Evolutionary conservation across 2,888 invertebrate species (phyloP).

Genomic region (Ptilodon capucinus): DNA sequence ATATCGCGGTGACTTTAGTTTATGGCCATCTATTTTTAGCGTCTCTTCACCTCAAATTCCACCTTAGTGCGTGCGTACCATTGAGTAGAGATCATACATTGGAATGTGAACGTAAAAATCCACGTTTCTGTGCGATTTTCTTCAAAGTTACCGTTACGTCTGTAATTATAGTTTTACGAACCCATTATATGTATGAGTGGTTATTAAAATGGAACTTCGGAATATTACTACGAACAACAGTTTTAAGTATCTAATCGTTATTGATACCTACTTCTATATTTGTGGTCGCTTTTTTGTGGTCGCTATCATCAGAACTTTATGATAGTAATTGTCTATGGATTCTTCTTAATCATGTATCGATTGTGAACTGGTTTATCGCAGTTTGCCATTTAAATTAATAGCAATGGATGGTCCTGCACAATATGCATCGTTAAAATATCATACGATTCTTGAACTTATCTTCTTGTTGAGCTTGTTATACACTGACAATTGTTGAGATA

Average conservation of each 20-base stretch:
- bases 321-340: conserved; percentile 5
- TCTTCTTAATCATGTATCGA: not conserved
- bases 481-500: too few species aligned
- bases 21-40: conserved; percentile 35
- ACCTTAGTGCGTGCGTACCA: not conserved
- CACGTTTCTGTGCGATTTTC: conserved; percentile 16
- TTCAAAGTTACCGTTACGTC: conserved; percentile 14
- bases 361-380: not conserved
- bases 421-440: not conserved
- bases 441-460: not conserved
- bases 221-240: not conserved
- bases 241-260: too few species aligned
- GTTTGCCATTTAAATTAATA: not conserved
- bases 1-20: conserved; percentile 32
- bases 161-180: conserved; percentile 22
- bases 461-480: not conserved
- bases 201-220: not conserved
- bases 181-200: conserved; percentile 1
- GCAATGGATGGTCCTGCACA: conserved; percentile 2
- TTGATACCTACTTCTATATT: not conserved
- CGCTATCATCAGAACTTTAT: not conserved
- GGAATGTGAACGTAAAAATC: conserved; percentile 8
- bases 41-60: not conserved
- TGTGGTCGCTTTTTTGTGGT: too few species aligned
- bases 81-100: not conserved